Conservation (phyloP, 2,888 invertebrate species). For the Artemia sp. region DNA sequence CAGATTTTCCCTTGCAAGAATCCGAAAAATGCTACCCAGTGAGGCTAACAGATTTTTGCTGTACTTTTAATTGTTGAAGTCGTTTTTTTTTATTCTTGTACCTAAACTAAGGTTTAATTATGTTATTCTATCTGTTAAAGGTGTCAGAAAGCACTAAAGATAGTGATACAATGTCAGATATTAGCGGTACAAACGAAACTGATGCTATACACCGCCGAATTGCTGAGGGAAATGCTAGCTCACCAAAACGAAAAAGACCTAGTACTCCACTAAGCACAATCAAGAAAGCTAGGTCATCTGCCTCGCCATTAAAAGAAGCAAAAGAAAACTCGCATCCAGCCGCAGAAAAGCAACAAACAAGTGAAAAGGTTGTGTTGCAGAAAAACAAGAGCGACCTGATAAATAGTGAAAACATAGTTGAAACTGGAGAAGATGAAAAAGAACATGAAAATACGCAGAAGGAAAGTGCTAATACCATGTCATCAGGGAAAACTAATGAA, state of each 20-base stretch:
- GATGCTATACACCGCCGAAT: constrained; percentile 8
- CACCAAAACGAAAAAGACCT: neutral
- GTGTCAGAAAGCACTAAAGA: no score
- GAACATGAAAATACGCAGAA: constrained; percentile 4
- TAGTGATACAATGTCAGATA: no score
- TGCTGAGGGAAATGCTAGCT: neutral
- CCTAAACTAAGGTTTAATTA: no score
- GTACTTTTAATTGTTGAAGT: no score
- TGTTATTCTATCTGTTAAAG: no score
- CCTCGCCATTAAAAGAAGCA: neutral
- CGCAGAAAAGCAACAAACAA: neutral
- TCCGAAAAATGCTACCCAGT: no score
- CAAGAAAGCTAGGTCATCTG: neutral
- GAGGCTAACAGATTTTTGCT: no score
- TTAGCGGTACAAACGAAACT: neutral
- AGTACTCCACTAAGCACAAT: no score
- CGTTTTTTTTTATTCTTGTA: no score
- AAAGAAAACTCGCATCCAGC: constrained; percentile 1
- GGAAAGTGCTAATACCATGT: neutral
- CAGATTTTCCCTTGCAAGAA: no score
- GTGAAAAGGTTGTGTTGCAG: neutral
- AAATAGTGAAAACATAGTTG: neutral
- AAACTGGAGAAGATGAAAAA: neutral
- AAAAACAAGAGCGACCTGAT: neutral
- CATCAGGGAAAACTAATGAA: no score